Percentiles rank a stretch among this genome's conserved stretches.
phyloP scores from a whole-genome alignment of 2,113 vertebrate genomes.

The Eulemur rufifrons region DNA sequence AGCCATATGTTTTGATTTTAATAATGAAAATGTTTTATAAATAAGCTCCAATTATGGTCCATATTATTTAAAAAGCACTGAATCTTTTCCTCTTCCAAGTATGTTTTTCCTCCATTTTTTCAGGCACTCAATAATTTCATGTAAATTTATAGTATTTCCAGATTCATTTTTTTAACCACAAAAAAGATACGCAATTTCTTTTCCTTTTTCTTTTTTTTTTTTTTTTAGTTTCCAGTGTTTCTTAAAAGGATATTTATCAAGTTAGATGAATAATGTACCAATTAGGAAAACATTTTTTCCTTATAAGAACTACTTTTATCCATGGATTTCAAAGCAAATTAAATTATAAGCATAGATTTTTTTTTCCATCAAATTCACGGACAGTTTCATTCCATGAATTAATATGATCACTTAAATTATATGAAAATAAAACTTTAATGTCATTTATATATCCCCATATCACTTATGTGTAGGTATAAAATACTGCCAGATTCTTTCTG shows the following conservation, averaged over 20 bases:
- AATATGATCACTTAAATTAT: constrained; percentile 51
- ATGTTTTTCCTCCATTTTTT: constrained; percentile 73
- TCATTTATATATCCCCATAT: constrained; percentile 31
- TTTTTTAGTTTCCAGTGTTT: constrained; percentile 19
- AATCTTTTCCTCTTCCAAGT: constrained; percentile 71
- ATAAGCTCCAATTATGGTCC: constrained; percentile 79
- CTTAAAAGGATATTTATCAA: constrained; percentile 47
- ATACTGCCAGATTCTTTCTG: constrained; percentile 20
- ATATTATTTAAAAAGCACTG: constrained; percentile 76
- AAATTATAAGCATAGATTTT: constrained; percentile 52
- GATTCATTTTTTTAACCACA: constrained; percentile 56
- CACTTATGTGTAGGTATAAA: constrained; percentile 32
- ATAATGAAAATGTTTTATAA: constrained; percentile 85
- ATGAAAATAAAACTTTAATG: constrained; percentile 56
- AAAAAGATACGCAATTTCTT: not conserved
- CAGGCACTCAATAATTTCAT: constrained; percentile 51
- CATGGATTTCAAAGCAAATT: constrained; percentile 48
- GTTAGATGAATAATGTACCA: constrained; percentile 49
- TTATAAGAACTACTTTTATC: constrained; percentile 58
- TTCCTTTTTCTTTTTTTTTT: not conserved
- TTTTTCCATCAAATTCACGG: constrained; percentile 18
- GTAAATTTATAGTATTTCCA: constrained; percentile 64
- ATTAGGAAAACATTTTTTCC: constrained; percentile 61
- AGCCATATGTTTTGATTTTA: constrained; percentile 85
- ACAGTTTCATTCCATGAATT: constrained; percentile 28